A percentile compares a stretch with the other conserved stretches of the same genome.
phyloP scores from a whole-genome alignment of 2,888 invertebrate genomes.

The Drosophila austrosaltans region DNA sequence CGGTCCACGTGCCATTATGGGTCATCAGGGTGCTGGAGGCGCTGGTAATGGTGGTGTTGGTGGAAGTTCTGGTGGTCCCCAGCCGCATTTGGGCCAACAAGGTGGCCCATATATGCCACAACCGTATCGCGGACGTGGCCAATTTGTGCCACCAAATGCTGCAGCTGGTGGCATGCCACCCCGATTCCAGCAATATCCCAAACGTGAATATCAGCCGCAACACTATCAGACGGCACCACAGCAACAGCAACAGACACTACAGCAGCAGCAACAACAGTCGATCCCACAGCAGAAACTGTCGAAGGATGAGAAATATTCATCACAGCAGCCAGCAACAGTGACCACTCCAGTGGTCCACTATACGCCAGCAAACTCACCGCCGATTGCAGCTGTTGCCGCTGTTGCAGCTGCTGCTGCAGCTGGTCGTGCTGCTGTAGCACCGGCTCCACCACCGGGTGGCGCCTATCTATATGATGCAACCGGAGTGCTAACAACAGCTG shows the following conservation, averaged over 20 bases:
- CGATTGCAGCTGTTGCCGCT: constrained; percentile 74
- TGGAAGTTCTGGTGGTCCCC: constrained; percentile 52
- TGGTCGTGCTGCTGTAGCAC: constrained; percentile 56
- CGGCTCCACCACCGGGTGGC: constrained; percentile 58
- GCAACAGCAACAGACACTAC: constrained; percentile 57
- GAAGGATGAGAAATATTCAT: constrained; percentile 69
- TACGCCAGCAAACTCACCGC: constrained; percentile 82
- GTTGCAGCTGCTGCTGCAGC: constrained; percentile 51
- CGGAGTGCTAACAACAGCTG: constrained; percentile 80
- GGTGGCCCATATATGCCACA: constrained; percentile 66
- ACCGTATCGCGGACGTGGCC: constrained; percentile 79
- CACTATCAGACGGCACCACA: constrained; percentile 57
- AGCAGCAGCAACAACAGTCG: constrained; percentile 67
- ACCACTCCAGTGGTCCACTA: constrained; percentile 70
- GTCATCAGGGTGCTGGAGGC: constrained; percentile 63
- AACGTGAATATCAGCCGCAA: constrained; percentile 79
- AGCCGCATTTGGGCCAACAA: constrained; percentile 72
- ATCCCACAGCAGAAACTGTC: constrained; percentile 61
- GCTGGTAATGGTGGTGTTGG: constrained; percentile 49
- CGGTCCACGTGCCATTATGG: constrained; percentile 80
- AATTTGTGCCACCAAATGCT: constrained; percentile 75
- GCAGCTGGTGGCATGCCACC: constrained; percentile 71
- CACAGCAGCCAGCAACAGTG: constrained; percentile 58
- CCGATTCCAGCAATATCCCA: constrained; percentile 81
- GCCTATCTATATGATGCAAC: constrained; percentile 82